Evolutionary conservation across 53 echinoderm and acorn worm genomes (phyloP).

Genomic region (Actinopyga echinites): DNA sequence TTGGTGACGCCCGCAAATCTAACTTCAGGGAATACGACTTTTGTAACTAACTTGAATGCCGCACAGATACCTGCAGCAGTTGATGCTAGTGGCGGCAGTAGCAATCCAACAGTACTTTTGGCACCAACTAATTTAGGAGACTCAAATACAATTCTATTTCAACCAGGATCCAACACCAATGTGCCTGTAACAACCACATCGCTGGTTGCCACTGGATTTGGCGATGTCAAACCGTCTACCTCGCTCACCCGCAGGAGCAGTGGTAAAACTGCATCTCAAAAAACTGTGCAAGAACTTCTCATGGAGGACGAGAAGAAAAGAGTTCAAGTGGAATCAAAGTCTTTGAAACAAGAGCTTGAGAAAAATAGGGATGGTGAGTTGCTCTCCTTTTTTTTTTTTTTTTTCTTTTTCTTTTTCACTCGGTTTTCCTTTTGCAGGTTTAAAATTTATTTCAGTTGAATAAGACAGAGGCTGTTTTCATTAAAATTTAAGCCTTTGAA

Average conservation of each 20-base stretch:
- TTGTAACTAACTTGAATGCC: slow-evolving; percentile 16
- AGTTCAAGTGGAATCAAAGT: slow-evolving; percentile 15
- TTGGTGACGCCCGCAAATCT: slow-evolving; percentile 39
- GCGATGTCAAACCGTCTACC: not conserved
- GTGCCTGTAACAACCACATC: slow-evolving; percentile 6
- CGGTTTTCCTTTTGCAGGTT: no score
- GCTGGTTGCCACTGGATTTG: not conserved
- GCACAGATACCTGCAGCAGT: not conserved
- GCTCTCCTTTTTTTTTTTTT: no score
- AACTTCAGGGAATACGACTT: slow-evolving; percentile 15
- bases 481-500: no score
- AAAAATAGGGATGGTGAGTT: slow-evolving; percentile 41
- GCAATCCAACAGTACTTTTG: slow-evolving; percentile 34
- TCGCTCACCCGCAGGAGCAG: not conserved
- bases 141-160: slow-evolving; percentile 14
- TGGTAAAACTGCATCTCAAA: slow-evolving; percentile 23
- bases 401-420: no score
- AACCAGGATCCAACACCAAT: slow-evolving; percentile 17
- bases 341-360: slow-evolving; percentile 5
- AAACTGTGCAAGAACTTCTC: slow-evolving; percentile 39
- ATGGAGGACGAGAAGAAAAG: slow-evolving; percentile 32
- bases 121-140: slow-evolving; percentile 13
- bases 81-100: slow-evolving; percentile 3
- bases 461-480: no score
- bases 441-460: no score